Evolutionary conservation across 2,888 invertebrate species (phyloP), one percentile per base, ranked within the genome.

Genomic region (Dynastes hyllus): DNA sequence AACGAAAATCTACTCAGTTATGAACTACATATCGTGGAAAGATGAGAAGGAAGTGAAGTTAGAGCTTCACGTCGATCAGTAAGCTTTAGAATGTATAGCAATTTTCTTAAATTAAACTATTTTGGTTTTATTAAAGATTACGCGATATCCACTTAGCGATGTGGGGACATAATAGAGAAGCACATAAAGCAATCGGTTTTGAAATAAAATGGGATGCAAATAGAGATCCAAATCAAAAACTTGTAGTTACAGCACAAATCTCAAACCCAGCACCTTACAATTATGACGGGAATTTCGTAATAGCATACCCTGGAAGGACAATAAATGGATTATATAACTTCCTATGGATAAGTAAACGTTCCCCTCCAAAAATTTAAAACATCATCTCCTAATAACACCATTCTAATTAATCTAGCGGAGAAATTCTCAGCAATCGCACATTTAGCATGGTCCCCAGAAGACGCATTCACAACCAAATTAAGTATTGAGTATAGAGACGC

Each of bases 151-250:
- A 94, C 85, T 87, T 96, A 2, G 92, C 92, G 0, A 89, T 93
- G 80, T 93, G 92, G 80, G 92, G 93, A 1, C 90, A 93, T 81
- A 91, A 92, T 58, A 91, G 92, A 6, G 89, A 91, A 0, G 88
- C 89, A 11, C 91, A 92, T 75, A 95, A 95, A 85, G 93, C 94
- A 37, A 89, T 94, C 0, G 93, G 93, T 3, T 89, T 95, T 1
- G 94, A 95, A 78, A 87, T 96, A 22, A 95, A 95, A 87, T 96
- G 96, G 96, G 96, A 96, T 86, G 95, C 95, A 0, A 96, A 96
- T 88, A 91, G 96, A 6, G 95, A 96, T 89, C 96, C 96, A 0
- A 92, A 93, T 67, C 93, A 95, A 86, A 94, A 94, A 87, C 90
- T 95, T 80, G 91, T 92, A 82, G 88, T 92, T 0, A 92, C 92